A percentile compares a stretch with the other conserved stretches of the same genome.
phyloP scores from a whole-genome alignment of 2,797 vertebrate species.

The Petrocephalus sullivani region DNA sequence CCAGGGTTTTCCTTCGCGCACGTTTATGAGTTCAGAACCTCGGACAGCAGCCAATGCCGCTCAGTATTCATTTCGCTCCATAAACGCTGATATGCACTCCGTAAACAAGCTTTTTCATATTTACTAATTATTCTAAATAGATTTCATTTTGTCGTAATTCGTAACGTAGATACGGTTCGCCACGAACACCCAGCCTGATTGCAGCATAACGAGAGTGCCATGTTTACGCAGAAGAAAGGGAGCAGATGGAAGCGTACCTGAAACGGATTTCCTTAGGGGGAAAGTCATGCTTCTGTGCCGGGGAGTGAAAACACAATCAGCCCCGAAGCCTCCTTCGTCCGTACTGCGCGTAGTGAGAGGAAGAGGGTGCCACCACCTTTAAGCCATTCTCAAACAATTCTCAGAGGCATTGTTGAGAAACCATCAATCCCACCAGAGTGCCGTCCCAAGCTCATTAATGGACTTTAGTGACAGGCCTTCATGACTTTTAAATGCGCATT shows the following conservation, averaged over 20 bases:
- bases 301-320: constrained; percentile 29
- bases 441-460: constrained; percentile 94
- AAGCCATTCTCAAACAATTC: constrained; percentile 84
- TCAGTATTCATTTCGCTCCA: background rate
- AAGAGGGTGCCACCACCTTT: constrained; percentile 81
- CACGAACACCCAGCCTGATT: background rate
- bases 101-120: background rate
- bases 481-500: constrained; percentile 91
- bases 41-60: background rate
- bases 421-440: constrained; percentile 82
- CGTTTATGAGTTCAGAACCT: background rate
- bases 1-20: background rate
- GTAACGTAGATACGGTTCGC: background rate
- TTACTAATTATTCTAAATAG: background rate
- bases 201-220: background rate
- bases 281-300: constrained; percentile 77
- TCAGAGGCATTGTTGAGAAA: constrained; percentile 77
- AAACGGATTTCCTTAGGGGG: constrained; percentile 85
- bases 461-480: constrained; percentile 97
- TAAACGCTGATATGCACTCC: background rate
- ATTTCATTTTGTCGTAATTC: background rate
- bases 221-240: background rate
- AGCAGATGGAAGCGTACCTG: constrained; percentile 72
- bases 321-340: constrained; percentile 27
- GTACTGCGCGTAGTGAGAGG: constrained; percentile 38